Conservation (phyloP, 2,113 vertebrate genomes). For the Urocolius indicus region DNA sequence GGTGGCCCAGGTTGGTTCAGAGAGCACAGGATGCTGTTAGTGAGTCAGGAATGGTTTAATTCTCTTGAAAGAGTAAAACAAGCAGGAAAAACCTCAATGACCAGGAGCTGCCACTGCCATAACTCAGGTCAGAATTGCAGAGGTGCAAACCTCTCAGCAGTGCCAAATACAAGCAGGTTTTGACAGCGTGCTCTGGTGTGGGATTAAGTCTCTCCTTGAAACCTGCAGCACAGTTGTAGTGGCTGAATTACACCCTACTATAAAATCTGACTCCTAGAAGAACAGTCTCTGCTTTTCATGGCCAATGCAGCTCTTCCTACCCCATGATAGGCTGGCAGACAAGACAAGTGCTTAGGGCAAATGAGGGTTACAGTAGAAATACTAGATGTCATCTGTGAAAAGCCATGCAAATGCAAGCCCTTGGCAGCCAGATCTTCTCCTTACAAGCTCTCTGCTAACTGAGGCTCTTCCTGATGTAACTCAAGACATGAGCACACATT, state of each 20-base stretch:
- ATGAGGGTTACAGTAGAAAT: not conserved
- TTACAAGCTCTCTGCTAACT: not conserved
- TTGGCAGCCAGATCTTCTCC: not conserved
- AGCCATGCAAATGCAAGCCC: not conserved
- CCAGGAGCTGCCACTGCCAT: not conserved
- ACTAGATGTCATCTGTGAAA: not conserved
- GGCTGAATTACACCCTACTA: not conserved
- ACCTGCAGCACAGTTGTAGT: not conserved
- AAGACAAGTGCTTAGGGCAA: not conserved
- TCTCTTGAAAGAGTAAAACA: not conserved
- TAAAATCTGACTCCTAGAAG: not conserved
- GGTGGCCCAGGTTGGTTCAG: not conserved
- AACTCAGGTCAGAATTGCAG: not conserved
- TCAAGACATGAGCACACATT: not conserved
- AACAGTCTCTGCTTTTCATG: not conserved
- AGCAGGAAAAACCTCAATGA: not conserved
- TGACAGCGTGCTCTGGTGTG: not conserved
- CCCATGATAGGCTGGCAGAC: rapidly evolving
- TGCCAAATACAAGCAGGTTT: not conserved
- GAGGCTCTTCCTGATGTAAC: not conserved
- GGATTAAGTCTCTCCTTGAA: not conserved
- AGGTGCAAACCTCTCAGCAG: not conserved
- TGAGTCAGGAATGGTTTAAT: not conserved
- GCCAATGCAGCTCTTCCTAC: rapidly evolving
- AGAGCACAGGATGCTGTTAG: not conserved